Evolutionary conservation across 2,888 invertebrate species (phyloP).

Genomic region (Chymomyza procnemis): DNA sequence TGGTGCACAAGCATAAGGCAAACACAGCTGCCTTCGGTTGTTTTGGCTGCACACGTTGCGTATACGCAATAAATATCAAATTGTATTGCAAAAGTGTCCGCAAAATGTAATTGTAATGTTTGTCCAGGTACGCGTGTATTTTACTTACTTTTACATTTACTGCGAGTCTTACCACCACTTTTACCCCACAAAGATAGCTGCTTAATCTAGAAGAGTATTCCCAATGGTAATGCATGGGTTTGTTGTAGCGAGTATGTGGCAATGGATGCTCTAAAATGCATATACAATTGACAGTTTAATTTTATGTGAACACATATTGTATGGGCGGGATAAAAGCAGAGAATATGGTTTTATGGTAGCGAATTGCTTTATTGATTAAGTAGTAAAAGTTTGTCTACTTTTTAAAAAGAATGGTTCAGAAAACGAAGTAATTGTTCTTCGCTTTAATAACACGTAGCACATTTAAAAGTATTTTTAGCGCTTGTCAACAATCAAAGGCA

Average conservation of each 20-base stretch:
- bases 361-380: background rate
- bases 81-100: conserved; percentile 55
- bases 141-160: background rate
- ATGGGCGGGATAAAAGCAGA: background rate
- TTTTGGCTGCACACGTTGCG: conserved; percentile 33
- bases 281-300: conserved; percentile 39
- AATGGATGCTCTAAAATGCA: conserved; percentile 22
- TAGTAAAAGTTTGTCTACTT: background rate
- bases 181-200: conserved; percentile 36
- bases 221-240: background rate
- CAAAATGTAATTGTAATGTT: conserved; percentile 69
- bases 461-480: conserved; percentile 20
- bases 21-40: conserved; percentile 22
- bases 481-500: conserved; percentile 53
- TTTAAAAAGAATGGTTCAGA: background rate
- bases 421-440: background rate
- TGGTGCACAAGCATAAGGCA: background rate
- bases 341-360: background rate
- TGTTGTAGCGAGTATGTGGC: background rate
- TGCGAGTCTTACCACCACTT: background rate
- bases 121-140: conserved; percentile 22
- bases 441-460: conserved; percentile 18
- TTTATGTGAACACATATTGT: conserved; percentile 22
- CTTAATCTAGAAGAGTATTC: conserved; percentile 33
- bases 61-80: conserved; percentile 55